Percentiles rank a stretch among this genome's conserved stretches.
Conservation (phyloP, 2,797 vertebrate species). For the Anas georgica region DNA sequence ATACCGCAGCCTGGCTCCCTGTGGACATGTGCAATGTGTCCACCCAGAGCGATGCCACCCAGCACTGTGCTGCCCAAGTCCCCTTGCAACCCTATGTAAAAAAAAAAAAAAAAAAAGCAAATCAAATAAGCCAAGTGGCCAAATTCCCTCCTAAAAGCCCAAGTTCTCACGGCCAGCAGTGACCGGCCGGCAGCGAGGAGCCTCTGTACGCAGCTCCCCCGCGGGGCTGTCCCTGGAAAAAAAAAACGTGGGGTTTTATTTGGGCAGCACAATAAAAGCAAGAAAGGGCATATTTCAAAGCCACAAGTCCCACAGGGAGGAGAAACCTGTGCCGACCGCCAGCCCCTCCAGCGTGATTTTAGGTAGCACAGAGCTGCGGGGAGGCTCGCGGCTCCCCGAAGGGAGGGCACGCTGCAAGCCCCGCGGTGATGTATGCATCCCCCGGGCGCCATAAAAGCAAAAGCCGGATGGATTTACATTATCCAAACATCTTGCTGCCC, state of each 20-base stretch:
- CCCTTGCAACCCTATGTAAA: not conserved
- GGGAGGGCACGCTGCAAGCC: not conserved
- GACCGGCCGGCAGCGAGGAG: not conserved
- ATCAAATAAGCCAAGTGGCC: not conserved
- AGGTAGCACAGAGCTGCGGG: not conserved
- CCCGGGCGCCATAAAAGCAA: not conserved
- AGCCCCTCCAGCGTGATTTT: not conserved
- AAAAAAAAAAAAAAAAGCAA: not conserved
- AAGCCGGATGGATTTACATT: conserved; percentile 62
- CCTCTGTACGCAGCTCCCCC: not conserved
- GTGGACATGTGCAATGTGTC: fast-evolving
- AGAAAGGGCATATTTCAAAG: not conserved
- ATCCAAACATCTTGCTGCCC: conserved; percentile 69
- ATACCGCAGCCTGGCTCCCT: not conserved
- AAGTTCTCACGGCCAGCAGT: not conserved
- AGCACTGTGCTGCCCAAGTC: not conserved
- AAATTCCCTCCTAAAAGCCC: not conserved
- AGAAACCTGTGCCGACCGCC: not conserved
- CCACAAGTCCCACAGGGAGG: not conserved
- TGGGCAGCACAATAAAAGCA: fast-evolving
- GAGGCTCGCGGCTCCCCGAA: not conserved
- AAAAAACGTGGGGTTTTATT: not conserved
- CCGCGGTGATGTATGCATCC: not conserved
- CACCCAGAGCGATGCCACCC: not conserved
- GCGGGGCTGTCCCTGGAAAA: not conserved